phyloP scores from a whole-genome alignment of 2,888 invertebrate species.

The Clistopyga incitator region DNA sequence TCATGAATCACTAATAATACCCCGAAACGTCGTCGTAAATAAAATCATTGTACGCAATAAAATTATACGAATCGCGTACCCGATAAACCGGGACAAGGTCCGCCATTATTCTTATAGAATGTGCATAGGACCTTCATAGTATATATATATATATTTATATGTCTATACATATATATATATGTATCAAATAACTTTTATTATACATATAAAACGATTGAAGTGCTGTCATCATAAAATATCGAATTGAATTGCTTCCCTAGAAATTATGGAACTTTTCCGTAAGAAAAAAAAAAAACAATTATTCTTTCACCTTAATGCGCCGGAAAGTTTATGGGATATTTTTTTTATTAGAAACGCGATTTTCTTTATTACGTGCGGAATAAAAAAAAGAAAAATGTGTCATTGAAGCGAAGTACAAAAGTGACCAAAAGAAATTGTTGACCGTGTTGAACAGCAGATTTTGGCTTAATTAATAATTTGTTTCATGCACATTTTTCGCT shows the following conservation, averaged over 20 bases:
- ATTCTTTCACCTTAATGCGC: not conserved
- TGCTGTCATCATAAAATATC: not conserved
- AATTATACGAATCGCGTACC: slow-evolving; percentile 40
- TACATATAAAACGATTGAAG: not conserved
- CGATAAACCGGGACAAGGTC: not conserved
- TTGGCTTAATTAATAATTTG: no score
- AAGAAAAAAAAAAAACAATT: not conserved
- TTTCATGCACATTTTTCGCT: no score
- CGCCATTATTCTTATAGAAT: not conserved
- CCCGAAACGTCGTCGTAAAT: slow-evolving; percentile 47
- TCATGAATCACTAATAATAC: slow-evolving; percentile 55
- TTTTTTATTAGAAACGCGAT: not conserved
- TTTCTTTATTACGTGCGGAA: no score
- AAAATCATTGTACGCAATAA: slow-evolving; percentile 43
- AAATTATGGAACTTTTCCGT: not conserved
- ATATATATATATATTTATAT: not conserved
- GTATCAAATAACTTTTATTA: slow-evolving; percentile 5
- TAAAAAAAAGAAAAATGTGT: no score
- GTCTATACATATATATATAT: not conserved
- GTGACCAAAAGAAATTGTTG: no score
- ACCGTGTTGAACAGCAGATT: no score
- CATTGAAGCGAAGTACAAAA: no score
- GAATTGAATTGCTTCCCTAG: not conserved
- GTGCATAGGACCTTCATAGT: not conserved
- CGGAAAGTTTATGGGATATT: not conserved